These are phyloP conservation scores for Pampusana beccarii DNA, from an alignment of 2,113 vertebrate genomes.

Conservation along the genomic window DNA sequence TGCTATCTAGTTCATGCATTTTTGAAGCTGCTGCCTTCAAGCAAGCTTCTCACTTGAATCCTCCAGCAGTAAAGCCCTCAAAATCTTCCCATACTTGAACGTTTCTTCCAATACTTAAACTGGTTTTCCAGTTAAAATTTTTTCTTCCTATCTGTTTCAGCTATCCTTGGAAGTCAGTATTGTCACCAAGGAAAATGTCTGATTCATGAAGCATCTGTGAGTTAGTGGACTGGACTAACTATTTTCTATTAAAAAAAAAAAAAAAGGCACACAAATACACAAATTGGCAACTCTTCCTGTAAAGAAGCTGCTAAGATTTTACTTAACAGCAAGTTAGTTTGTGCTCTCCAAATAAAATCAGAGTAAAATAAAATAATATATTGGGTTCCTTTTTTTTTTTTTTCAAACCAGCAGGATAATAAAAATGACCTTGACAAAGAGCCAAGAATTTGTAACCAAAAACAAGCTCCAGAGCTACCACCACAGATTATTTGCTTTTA, in stretches of 20 bases:
- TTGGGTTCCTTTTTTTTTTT: not conserved
- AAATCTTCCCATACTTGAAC: not conserved
- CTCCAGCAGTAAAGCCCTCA: not conserved
- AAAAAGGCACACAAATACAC: not conserved
- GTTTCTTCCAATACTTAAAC: not conserved
- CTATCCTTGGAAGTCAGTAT: not conserved
- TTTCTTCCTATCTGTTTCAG: not conserved
- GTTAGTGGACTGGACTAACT: not conserved
- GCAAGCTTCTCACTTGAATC: not conserved
- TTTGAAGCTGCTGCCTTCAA: not conserved
- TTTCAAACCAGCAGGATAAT: not conserved
- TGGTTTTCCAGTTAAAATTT: not conserved
- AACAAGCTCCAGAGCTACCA: not conserved
- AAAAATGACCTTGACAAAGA: not conserved
- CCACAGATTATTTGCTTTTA: not conserved
- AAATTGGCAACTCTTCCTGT: not conserved
- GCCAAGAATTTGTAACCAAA: not conserved
- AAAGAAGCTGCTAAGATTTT: not conserved
- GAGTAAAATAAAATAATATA: not conserved
- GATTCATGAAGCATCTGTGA: not conserved
- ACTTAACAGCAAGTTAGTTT: not conserved
- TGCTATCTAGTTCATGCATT: not conserved
- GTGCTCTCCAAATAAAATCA: not conserved
- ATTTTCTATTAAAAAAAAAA: not conserved
- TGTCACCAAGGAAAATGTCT: not conserved